Conservation (phyloP, 2,797 vertebrate species). For the Cichlasoma orientale region DNA sequence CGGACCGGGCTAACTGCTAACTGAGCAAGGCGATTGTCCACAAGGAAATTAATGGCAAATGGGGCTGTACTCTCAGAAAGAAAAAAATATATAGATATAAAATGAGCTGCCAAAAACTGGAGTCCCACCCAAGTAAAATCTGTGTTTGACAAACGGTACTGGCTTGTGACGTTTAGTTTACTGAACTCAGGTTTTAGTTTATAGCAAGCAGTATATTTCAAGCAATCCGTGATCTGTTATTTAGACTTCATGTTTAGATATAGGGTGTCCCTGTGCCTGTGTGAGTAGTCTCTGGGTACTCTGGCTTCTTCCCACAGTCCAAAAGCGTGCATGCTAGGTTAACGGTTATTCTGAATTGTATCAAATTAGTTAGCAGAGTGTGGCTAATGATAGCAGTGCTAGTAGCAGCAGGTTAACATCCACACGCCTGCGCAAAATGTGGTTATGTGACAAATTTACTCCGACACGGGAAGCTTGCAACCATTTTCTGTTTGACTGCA, state of each 20-base stretch:
- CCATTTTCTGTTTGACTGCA: too few species aligned
- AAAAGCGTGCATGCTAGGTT: background rate
- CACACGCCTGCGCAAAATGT: background rate
- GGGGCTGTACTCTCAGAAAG: background rate
- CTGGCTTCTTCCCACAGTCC: background rate
- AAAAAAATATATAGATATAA: background rate
- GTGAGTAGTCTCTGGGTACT: background rate
- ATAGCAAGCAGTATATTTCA: too few species aligned
- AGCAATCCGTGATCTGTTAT: background rate
- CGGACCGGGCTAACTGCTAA: background rate
- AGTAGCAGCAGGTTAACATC: background rate
- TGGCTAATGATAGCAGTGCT: background rate
- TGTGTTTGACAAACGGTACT: too few species aligned
- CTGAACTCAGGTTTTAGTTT: too few species aligned
- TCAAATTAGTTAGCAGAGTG: too few species aligned
- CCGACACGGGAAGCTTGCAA: background rate
- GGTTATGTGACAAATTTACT: background rate
- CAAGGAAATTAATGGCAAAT: background rate
- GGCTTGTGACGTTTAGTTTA: too few species aligned
- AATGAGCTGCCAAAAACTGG: background rate
- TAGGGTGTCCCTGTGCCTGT: background rate
- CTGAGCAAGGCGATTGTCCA: background rate
- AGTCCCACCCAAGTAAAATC: too few species aligned
- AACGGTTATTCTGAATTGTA: background rate
- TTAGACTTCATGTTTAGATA: background rate